A percentile compares a stretch with the other conserved stretches of the same genome.
These are phyloP conservation scores for Poeciliopsis turrubarensis DNA, from an alignment of 2,113 vertebrate genomes.

Conservation along the genomic window DNA sequence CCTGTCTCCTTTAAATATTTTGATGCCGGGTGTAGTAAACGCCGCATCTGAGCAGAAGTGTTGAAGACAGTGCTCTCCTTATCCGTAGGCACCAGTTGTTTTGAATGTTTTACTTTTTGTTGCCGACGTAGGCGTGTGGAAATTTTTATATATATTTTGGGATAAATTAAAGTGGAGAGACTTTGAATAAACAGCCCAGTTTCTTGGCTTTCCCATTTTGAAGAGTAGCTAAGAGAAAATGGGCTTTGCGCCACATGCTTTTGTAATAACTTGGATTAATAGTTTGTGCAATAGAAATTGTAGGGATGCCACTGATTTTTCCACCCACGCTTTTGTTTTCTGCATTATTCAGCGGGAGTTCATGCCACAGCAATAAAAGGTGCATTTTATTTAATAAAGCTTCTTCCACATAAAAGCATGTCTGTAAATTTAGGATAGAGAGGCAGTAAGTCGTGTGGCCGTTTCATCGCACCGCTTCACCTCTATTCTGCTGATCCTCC, in stretches of 20 bases:
- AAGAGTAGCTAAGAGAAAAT: not conserved
- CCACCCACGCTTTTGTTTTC: not conserved
- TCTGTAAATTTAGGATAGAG: slow-evolving; percentile 37
- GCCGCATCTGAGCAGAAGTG: not conserved
- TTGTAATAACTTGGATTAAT: not conserved
- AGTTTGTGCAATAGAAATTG: not conserved
- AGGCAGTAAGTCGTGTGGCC: slow-evolving; percentile 57
- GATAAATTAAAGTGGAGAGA: not conserved
- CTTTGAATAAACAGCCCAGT: too few relatives aligned
- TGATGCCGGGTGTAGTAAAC: not conserved
- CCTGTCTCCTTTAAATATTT: not conserved
- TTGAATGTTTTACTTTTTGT: too few relatives aligned
- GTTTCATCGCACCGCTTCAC: slow-evolving; percentile 57
- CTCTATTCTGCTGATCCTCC: slow-evolving; percentile 54
- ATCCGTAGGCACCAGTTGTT: not conserved
- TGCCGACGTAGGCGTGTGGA: too few relatives aligned
- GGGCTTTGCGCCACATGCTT: not conserved
- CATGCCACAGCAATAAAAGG: not conserved
- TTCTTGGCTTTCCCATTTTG: not conserved
- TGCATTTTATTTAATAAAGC: not conserved
- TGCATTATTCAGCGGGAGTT: not conserved
- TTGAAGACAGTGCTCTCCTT: not conserved
- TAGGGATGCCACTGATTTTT: not conserved
- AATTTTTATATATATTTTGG: too few relatives aligned
- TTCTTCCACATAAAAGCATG: not conserved